These are phyloP conservation scores for Sisor rabdophorus DNA, from an alignment of 2,113 vertebrate genomes.

Conservation along the genomic window DNA sequence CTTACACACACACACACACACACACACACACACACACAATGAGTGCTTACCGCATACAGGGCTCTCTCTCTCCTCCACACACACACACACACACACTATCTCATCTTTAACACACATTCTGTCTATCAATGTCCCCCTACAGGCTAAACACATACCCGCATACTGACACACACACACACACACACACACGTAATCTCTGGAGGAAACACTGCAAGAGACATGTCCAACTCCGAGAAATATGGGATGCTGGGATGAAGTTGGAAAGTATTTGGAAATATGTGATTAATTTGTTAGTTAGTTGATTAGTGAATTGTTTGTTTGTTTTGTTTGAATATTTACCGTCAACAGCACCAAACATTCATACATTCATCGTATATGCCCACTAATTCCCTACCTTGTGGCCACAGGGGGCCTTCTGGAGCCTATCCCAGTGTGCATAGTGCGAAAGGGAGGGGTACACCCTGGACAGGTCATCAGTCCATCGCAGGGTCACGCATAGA, in stretches of 20 bases:
- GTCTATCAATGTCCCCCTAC: slow-evolving; percentile 43
- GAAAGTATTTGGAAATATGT: no score
- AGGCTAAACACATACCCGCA: background rate
- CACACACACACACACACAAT: slow-evolving; percentile 41
- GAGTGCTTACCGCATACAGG: slow-evolving; percentile 14
- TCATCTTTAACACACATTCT: slow-evolving; percentile 20
- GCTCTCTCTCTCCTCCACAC: background rate
- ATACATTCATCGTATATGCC: no score
- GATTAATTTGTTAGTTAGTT: background rate
- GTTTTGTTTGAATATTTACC: background rate
- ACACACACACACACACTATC: slow-evolving; percentile 11
- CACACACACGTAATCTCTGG: background rate
- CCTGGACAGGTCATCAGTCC: no score
- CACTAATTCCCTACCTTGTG: no score
- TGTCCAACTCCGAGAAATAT: background rate
- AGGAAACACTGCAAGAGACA: background rate
- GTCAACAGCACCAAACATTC: background rate
- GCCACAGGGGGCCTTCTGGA: no score
- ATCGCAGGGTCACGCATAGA: no score
- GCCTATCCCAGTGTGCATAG: no score
- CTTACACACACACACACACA: background rate
- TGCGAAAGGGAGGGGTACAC: no score
- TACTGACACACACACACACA: background rate
- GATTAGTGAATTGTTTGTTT: background rate
- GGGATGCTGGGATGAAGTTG: background rate